Evolutionary conservation across 2,797 vertebrate species (phyloP).

Genomic region (Kryptopterus vitreolus): DNA sequence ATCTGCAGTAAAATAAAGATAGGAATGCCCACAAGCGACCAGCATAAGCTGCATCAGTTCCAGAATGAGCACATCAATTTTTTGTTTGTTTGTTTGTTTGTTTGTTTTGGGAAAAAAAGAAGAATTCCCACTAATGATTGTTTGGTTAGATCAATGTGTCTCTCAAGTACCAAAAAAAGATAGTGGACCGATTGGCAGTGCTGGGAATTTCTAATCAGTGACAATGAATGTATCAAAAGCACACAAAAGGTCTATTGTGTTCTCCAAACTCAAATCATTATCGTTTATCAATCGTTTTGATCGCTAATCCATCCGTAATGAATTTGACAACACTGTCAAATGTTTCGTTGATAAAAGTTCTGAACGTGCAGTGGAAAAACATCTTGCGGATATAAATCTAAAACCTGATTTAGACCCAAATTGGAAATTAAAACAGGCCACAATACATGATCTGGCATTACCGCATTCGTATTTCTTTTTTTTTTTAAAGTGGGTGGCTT

Average conservation of each 20-base stretch:
- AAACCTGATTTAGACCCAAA: slow-evolving; percentile 6
- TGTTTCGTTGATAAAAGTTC: background rate
- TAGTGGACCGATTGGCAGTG: background rate
- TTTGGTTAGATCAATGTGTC: background rate
- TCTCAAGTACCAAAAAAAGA: background rate
- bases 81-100: no score
- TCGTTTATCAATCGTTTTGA: no score
- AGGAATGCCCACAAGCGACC: slow-evolving; percentile 6
- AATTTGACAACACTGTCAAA: background rate
- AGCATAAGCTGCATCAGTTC: background rate
- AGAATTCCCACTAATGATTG: background rate
- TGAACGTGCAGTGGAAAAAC: slow-evolving; percentile 13
- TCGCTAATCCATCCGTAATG: background rate
- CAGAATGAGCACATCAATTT: background rate
- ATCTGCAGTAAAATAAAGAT: slow-evolving; percentile 14
- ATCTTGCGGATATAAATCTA: slow-evolving; percentile 5
- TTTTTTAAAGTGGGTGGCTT: slow-evolving; percentile 35
- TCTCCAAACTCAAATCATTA: no score
- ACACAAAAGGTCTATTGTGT: no score
- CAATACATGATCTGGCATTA: background rate
- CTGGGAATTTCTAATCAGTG: background rate
- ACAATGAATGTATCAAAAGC: background rate
- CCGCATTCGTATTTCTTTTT: slow-evolving; percentile 21
- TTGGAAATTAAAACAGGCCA: background rate
- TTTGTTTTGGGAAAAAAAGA: background rate